These are phyloP conservation scores for Diaperis boleti DNA, from an alignment of 2,888 invertebrate genomes.

Conservation along the genomic window DNA sequence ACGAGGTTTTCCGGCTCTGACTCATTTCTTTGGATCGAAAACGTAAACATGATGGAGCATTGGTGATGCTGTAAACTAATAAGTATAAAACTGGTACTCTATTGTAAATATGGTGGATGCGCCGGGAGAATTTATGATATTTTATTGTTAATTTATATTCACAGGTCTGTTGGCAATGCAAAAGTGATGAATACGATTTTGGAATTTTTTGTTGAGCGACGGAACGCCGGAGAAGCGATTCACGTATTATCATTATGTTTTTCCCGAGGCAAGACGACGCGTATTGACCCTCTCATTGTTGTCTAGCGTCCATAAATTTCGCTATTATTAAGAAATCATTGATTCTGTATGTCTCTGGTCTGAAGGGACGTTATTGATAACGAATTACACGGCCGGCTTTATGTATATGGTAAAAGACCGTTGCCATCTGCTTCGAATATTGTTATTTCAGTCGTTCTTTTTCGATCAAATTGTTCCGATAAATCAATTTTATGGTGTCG, in stretches of 20 bases:
- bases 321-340: constrained; percentile 13
- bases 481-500: constrained; percentile 7
- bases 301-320: neutral
- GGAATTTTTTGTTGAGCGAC: too few species aligned
- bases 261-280: neutral
- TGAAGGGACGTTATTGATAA: constrained; percentile 9
- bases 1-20: constrained; percentile 16
- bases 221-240: too few species aligned
- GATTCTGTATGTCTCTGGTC: neutral
- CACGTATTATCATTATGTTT: constrained; percentile 3
- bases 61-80: neutral
- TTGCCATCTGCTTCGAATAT: constrained; percentile 16
- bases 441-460: constrained; percentile 9
- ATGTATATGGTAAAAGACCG: constrained; percentile 10
- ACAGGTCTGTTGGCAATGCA: too few species aligned
- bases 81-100: too few species aligned
- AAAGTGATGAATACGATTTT: too few species aligned
- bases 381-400: constrained; percentile 6
- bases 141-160: too few species aligned
- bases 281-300: constrained; percentile 4
- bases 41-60: constrained; percentile 21
- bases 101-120: too few species aligned
- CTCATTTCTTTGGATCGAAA: constrained; percentile 26
- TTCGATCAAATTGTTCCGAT: constrained; percentile 9
- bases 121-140: too few species aligned